Percentiles rank a stretch among this genome's conserved stretches.
phyloP scores from a whole-genome alignment of 2,888 invertebrate genomes.

The Eristalis arbustorum region DNA sequence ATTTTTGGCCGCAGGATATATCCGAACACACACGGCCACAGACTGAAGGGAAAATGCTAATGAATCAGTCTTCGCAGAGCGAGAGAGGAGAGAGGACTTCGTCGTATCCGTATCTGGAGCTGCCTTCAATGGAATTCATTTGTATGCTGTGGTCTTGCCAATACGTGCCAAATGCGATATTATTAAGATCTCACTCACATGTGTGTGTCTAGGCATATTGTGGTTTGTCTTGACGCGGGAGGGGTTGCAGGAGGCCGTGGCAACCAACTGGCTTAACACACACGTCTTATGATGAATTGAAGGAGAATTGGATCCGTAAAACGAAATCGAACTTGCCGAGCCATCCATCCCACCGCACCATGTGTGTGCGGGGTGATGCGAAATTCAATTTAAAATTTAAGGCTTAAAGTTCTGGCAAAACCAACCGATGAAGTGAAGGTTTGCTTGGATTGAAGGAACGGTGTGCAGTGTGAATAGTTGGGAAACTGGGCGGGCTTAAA shows the following conservation, averaged over 20 bases:
- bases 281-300: conserved; percentile 41
- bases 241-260: background rate
- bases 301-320: conserved; percentile 21
- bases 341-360: background rate
- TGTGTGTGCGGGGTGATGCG: background rate
- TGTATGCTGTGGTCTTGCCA: conserved; percentile 60
- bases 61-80: conserved; percentile 47
- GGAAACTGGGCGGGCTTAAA: too few species aligned
- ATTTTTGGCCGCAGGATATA: conserved; percentile 53
- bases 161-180: conserved; percentile 67
- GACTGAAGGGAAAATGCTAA: conserved; percentile 50
- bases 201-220: conserved; percentile 46
- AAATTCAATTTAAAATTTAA: background rate
- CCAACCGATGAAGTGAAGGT: background rate
- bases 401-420: background rate
- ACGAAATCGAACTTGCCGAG: background rate
- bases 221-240: conserved; percentile 16
- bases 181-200: conserved; percentile 56
- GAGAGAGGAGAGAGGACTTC: background rate
- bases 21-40: background rate
- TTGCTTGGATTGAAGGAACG: too few species aligned
- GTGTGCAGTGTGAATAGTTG: too few species aligned
- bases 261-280: conserved; percentile 10
- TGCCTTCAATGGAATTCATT: conserved; percentile 52
- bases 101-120: background rate